phyloP scores from a whole-genome alignment of 2,888 invertebrate species.

The Xestoiulus laeticollis region DNA sequence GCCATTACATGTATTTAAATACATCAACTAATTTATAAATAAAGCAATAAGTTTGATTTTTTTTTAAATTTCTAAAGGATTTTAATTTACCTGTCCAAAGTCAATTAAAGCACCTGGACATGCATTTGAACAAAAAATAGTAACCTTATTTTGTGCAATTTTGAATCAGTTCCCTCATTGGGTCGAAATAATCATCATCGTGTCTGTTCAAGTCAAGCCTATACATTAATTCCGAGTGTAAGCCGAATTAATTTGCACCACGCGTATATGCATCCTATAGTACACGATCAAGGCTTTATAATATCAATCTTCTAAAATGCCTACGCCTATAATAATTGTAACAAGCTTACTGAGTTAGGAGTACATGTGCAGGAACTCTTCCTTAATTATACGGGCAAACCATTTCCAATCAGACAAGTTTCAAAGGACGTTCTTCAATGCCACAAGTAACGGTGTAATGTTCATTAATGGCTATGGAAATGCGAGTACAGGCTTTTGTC shows the following conservation, averaged over 20 bases:
- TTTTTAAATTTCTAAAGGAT: too few relatives aligned
- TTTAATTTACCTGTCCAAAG: too few relatives aligned
- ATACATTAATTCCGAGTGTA: neutral
- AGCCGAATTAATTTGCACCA: neutral
- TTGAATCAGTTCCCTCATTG: neutral
- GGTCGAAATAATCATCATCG: neutral
- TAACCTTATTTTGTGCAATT: neutral
- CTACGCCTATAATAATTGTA: slow-evolving; percentile 37
- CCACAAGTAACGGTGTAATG: neutral
- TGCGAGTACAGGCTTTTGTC: neutral
- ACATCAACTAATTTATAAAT: too few relatives aligned
- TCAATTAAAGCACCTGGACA: neutral
- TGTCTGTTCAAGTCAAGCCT: neutral
- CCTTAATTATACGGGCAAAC: slow-evolving; percentile 29
- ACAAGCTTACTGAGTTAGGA: neutral
- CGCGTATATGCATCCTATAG: neutral
- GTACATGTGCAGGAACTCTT: neutral
- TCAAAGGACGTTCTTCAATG: slow-evolving; percentile 21
- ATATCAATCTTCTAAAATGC: neutral
- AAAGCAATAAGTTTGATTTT: too few relatives aligned
- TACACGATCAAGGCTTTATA: neutral
- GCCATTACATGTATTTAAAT: too few relatives aligned
- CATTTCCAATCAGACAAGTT: slow-evolving; percentile 16
- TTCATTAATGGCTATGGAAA: slow-evolving; percentile 34
- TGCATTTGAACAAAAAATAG: neutral